Percentiles rank a stretch among this genome's conserved stretches.
These are phyloP conservation scores for Bombus superbus DNA, from an alignment of 1,140 invertebrate species.

Conservation along the genomic window DNA sequence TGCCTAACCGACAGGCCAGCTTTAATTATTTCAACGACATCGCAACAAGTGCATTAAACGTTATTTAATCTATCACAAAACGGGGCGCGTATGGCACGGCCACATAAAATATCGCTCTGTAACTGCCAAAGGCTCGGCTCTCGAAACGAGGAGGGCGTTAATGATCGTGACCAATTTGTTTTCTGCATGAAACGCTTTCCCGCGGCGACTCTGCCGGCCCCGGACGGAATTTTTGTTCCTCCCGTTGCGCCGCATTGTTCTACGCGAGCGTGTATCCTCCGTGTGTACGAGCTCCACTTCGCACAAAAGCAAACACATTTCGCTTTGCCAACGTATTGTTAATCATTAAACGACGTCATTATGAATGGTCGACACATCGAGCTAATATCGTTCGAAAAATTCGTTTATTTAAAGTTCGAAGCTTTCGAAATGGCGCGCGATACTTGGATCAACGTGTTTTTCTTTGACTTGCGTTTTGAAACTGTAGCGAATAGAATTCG, in stretches of 20 bases:
- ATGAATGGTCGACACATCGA: neutral
- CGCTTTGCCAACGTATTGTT: neutral
- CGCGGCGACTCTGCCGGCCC: constrained; percentile 40
- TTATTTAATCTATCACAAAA: constrained; percentile 54
- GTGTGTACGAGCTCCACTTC: neutral
- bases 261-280: neutral
- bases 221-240: constrained; percentile 53
- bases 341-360: neutral
- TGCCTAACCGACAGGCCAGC: neutral
- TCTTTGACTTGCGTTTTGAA: too few relatives aligned
- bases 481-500: too few relatives aligned
- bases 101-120: constrained; percentile 59
- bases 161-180: constrained; percentile 69
- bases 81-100: constrained; percentile 4
- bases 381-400: neutral
- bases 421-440: neutral
- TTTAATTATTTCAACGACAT: constrained; percentile 51
- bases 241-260: constrained; percentile 36
- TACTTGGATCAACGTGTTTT: too few relatives aligned
- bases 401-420: neutral
- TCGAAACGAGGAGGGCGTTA: constrained; percentile 54
- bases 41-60: constrained; percentile 55
- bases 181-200: constrained; percentile 62
- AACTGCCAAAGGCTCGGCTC: constrained; percentile 44
- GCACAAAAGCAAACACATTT: constrained; percentile 19